A percentile compares a stretch with the other conserved stretches of the same genome.
Conservation (phyloP, 2,113 vertebrate genomes). For the Crotalus tigris region DNA sequence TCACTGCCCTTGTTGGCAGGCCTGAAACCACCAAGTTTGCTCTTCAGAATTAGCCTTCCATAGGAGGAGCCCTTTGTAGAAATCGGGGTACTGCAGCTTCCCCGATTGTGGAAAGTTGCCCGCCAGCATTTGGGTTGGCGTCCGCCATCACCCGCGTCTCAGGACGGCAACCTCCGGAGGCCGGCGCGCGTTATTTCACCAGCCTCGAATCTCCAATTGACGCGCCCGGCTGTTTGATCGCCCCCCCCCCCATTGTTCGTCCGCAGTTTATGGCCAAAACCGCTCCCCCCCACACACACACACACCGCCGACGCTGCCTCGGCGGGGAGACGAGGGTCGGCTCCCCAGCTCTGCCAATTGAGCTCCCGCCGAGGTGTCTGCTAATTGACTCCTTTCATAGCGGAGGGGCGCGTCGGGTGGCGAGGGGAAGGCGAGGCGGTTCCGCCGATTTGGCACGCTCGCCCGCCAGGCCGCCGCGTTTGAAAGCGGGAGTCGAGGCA, state of each 20-base stretch:
- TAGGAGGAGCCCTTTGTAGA: not conserved
- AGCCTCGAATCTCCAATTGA: not conserved
- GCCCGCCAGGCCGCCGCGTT: slow-evolving; percentile 11
- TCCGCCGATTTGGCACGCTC: slow-evolving; percentile 75
- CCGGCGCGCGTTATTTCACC: not conserved
- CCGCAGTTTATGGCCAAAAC: not conserved
- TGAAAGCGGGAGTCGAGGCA: not conserved
- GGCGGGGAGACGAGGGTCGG: not conserved
- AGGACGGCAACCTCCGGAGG: not conserved
- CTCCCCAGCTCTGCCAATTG: slow-evolving; percentile 25
- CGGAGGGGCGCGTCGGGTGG: not conserved
- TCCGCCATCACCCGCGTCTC: not conserved
- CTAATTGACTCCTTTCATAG: slow-evolving; percentile 67
- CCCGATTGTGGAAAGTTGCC: not conserved
- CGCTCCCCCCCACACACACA: not conserved
- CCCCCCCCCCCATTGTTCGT: not conserved
- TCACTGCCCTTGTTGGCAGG: too few relatives aligned
- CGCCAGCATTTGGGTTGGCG: not conserved
- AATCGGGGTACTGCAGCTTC: not conserved
- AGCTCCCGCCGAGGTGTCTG: slow-evolving; percentile 38
- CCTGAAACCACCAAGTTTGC: not conserved
- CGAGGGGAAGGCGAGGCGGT: not conserved
- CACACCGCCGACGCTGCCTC: not conserved
- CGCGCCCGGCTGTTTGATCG: not conserved
- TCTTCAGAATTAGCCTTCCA: not conserved